These are phyloP conservation scores for Ispidina lecontei DNA, from an alignment of 2,797 vertebrate genomes.

Conservation along the genomic window DNA sequence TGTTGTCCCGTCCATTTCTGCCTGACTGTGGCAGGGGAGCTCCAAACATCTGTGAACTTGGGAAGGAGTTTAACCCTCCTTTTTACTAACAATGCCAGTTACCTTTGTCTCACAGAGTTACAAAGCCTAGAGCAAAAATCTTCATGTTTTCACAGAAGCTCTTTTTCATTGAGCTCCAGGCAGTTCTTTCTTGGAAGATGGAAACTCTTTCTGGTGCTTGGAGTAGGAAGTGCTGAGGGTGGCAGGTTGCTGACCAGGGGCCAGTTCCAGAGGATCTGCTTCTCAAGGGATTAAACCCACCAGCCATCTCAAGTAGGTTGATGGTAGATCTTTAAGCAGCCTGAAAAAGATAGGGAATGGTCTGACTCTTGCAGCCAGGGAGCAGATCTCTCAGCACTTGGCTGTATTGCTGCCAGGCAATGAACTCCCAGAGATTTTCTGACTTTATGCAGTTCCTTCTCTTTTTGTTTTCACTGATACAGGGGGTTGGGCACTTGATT, in stretches of 20 bases:
- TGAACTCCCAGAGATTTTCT: neutral
- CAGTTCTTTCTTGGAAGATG: neutral
- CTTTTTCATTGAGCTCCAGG: neutral
- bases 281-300: neutral
- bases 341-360: neutral
- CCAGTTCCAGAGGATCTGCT: neutral
- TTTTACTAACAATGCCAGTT: neutral
- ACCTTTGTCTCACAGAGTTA: neutral
- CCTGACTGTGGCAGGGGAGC: neutral
- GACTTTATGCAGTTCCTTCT: neutral
- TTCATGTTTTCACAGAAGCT: neutral
- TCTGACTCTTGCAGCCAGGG: neutral
- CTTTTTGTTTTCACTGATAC: neutral
- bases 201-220: neutral
- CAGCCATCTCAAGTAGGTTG: fast-evolving
- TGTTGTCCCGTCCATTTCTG: neutral
- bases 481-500: neutral
- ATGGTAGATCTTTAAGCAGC: neutral
- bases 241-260: neutral
- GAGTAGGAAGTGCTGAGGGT: neutral
- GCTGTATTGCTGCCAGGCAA: neutral
- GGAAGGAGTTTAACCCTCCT: neutral
- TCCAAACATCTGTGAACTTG: neutral
- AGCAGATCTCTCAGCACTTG: neutral
- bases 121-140: neutral